These are phyloP conservation scores for Phyto melanocephala DNA, from an alignment of 2,888 invertebrate genomes.

Conservation along the genomic window DNA sequence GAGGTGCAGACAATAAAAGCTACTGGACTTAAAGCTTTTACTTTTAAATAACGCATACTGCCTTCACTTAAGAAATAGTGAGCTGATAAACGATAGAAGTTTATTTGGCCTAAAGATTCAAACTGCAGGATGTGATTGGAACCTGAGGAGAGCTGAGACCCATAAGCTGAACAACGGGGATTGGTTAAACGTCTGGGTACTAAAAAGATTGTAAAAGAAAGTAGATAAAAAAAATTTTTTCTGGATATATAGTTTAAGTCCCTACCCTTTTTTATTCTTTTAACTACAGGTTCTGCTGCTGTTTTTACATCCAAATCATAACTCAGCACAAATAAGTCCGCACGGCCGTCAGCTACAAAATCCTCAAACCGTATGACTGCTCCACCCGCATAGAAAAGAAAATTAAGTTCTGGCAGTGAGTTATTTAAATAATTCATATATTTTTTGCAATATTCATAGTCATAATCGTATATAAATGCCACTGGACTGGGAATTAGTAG, in stretches of 20 bases:
- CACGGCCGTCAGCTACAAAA: slow-evolving; percentile 82
- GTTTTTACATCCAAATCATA: slow-evolving; percentile 71
- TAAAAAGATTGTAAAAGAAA: slow-evolving; percentile 65
- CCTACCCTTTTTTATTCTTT: slow-evolving; percentile 83
- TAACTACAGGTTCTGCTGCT: slow-evolving; percentile 79
- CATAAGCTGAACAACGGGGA: slow-evolving; percentile 81
- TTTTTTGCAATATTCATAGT: slow-evolving; percentile 80
- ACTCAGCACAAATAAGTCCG: slow-evolving; percentile 79
- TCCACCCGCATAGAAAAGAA: slow-evolving; percentile 82
- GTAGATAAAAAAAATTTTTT: neutral
- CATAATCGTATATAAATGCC: slow-evolving; percentile 80
- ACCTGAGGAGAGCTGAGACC: slow-evolving; percentile 78
- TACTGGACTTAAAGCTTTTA: slow-evolving; percentile 80
- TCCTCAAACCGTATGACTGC: slow-evolving; percentile 82
- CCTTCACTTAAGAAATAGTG: slow-evolving; percentile 84
- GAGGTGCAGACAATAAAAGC: slow-evolving; percentile 84
- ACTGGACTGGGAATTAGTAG: slow-evolving; percentile 82
- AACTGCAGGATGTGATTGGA: slow-evolving; percentile 80
- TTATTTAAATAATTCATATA: slow-evolving; percentile 81
- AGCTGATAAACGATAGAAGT: slow-evolving; percentile 85
- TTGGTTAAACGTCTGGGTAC: slow-evolving; percentile 83
- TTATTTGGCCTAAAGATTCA: slow-evolving; percentile 82
- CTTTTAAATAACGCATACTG: slow-evolving; percentile 79
- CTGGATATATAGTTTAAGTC: neutral
- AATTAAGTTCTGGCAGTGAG: slow-evolving; percentile 84